phyloP scores from a whole-genome alignment of 2,113 vertebrate genomes.

The Lepus americanus region DNA sequence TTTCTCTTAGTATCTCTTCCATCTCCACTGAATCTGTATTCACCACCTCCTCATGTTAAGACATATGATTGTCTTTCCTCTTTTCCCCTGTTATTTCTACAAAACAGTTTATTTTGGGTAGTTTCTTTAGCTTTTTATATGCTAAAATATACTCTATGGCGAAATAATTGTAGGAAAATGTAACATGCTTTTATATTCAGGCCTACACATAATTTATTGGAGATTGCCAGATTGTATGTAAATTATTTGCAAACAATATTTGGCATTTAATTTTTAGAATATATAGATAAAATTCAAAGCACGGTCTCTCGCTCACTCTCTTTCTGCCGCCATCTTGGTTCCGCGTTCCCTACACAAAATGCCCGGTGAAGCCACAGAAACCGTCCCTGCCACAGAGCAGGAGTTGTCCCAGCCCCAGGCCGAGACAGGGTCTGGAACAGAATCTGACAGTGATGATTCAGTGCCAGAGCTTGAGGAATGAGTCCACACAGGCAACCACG shows the following conservation, averaged over 20 bases:
- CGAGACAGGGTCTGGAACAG: too few relatives aligned
- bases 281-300: neutral
- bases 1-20: neutral
- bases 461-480: too few relatives aligned
- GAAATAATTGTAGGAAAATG: neutral
- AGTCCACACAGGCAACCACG: too few relatives aligned
- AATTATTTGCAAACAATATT: neutral
- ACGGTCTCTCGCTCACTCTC: neutral
- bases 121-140: neutral
- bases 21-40: neutral
- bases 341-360: conserved; percentile 85
- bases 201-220: neutral
- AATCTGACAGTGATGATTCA: too few relatives aligned
- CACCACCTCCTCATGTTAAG: neutral
- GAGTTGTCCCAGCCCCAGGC: too few relatives aligned
- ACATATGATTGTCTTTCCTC: neutral
- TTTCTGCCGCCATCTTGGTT: conserved; percentile 90
- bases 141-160: neutral
- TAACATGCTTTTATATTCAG: conserved; percentile 16
- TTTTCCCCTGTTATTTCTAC: neutral
- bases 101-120: neutral
- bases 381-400: too few relatives aligned
- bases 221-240: neutral
- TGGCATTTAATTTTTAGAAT: conserved; percentile 30
- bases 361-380: conserved; percentile 90